phyloP scores from a whole-genome alignment of 2,797 vertebrate species.

The Enteromius viviparus region DNA sequence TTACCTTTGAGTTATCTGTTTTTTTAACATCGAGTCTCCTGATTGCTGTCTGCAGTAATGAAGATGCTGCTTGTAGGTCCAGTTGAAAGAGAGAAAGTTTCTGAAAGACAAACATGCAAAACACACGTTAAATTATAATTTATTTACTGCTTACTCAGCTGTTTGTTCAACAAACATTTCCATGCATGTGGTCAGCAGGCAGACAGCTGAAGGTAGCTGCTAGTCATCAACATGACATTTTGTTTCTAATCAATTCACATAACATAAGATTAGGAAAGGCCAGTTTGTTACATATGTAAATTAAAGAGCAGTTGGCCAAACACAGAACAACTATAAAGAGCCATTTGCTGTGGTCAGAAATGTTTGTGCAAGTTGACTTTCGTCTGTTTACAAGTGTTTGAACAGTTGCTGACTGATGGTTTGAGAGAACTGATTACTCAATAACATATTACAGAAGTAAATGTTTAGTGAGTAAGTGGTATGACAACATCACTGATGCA shows the following conservation, averaged over 20 bases:
- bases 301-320: background rate
- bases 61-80: constrained; percentile 78
- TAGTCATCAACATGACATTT: background rate
- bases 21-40: constrained; percentile 76
- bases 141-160: background rate
- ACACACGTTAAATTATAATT: background rate
- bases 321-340: background rate
- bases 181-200: constrained; percentile 2
- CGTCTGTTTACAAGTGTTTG: background rate
- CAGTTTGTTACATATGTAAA: background rate
- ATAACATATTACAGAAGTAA: background rate
- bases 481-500: background rate
- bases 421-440: background rate
- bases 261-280: background rate
- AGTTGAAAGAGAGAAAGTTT: constrained; percentile 84
- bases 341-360: background rate
- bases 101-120: constrained; percentile 68
- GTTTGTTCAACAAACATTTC: background rate
- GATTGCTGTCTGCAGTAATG: constrained; percentile 84
- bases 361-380: background rate
- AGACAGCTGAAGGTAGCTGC: background rate
- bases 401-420: background rate
- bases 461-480: background rate
- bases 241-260: background rate
- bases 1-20: constrained; percentile 79